Percentiles rank a stretch among this genome's conserved stretches.
These are phyloP conservation scores for Brachyistius frenatus DNA, from an alignment of 2,113 vertebrate genomes.

Conservation along the genomic window DNA sequence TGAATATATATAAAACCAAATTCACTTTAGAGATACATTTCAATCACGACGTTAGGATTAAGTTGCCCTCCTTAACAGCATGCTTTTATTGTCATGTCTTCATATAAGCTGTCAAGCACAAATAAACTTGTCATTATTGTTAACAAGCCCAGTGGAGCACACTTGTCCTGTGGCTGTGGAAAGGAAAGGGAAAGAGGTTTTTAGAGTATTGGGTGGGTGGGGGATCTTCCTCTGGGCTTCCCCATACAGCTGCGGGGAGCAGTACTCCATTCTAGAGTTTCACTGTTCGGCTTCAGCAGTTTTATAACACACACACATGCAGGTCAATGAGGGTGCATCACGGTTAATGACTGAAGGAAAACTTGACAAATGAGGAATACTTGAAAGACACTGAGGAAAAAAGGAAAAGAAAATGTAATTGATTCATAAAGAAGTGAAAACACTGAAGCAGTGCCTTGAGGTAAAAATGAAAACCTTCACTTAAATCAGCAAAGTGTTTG, in stretches of 20 bases:
- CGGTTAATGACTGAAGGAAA: slow-evolving; percentile 9
- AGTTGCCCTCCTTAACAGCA: background rate
- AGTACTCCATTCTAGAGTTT: slow-evolving; percentile 46
- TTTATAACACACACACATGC: background rate
- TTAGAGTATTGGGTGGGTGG: slow-evolving; percentile 29
- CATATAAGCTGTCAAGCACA: slow-evolving; percentile 29
- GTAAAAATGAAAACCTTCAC: slow-evolving; percentile 68
- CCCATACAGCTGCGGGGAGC: slow-evolving; percentile 59
- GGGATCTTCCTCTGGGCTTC: slow-evolving; percentile 64
- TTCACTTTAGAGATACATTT: background rate
- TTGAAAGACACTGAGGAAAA: slow-evolving; percentile 42
- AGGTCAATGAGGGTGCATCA: slow-evolving; percentile 26
- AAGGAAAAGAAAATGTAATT: slow-evolving; percentile 60
- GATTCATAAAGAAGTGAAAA: slow-evolving; percentile 73
- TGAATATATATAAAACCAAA: slow-evolving; percentile 10
- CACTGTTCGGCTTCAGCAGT: slow-evolving; percentile 16
- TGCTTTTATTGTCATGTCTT: background rate
- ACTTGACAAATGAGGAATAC: slow-evolving; percentile 37
- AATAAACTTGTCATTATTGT: slow-evolving; percentile 39
- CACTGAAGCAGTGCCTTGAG: slow-evolving; percentile 59
- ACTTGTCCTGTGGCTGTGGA: slow-evolving; percentile 30
- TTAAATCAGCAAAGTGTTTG: slow-evolving; percentile 66
- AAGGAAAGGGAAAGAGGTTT: slow-evolving; percentile 58
- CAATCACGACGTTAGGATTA: background rate
- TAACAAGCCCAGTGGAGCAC: slow-evolving; percentile 43